Percentiles rank a stretch among this genome's conserved stretches.
Evolutionary conservation across 2,113 vertebrate species (phyloP).

Genomic region (Haemorhous mexicanus): DNA sequence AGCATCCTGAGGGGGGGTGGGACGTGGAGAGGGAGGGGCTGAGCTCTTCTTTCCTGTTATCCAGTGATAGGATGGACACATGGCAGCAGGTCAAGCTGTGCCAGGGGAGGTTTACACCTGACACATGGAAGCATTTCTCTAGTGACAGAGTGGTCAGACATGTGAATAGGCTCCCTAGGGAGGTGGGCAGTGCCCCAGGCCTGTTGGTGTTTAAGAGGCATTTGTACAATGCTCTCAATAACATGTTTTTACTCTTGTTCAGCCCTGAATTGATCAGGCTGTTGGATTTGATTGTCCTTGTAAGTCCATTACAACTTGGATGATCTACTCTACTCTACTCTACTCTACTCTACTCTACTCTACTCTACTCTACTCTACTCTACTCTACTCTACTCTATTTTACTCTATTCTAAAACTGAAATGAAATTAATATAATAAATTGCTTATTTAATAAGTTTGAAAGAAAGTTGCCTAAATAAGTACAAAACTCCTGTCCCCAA

Average conservation of each 20-base stretch:
- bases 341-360: neutral
- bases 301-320: neutral
- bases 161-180: neutral
- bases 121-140: neutral
- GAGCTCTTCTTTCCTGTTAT: neutral
- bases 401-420: neutral
- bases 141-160: neutral
- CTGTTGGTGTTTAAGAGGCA: neutral
- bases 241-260: neutral
- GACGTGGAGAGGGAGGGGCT: neutral
- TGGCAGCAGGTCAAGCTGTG: neutral
- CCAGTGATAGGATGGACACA: rapidly evolving
- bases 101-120: neutral
- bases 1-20: neutral
- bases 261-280: neutral
- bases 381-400: neutral
- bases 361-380: neutral
- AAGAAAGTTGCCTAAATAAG: neutral
- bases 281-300: rapidly evolving
- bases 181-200: neutral
- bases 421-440: neutral
- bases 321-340: neutral
- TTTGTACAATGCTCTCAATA: neutral
- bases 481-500: neutral
- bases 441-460: neutral